Conservation (phyloP, 2,797 vertebrate species). For the Aphelocoma californica region DNA sequence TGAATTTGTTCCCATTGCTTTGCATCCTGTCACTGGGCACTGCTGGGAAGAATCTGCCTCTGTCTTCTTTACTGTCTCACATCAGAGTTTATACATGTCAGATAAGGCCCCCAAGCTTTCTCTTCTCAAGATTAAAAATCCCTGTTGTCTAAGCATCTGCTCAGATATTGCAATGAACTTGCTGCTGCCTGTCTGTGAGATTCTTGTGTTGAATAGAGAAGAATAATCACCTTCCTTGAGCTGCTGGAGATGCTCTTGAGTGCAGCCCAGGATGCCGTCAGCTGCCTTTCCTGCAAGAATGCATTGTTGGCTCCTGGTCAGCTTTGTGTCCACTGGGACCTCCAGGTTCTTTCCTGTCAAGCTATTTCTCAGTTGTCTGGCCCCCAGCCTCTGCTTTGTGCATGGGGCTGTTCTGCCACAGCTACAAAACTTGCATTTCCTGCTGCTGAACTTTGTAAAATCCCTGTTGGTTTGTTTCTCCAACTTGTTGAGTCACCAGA, state of each 20-base stretch:
- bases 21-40: background rate
- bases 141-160: background rate
- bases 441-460: accelerated
- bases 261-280: background rate
- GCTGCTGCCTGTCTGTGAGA: accelerated
- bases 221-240: background rate
- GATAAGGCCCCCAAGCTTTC: background rate
- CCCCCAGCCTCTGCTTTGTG: background rate
- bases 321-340: background rate
- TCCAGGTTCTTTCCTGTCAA: background rate
- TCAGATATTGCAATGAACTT: background rate
- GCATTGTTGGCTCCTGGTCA: background rate
- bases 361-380: background rate
- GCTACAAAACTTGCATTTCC: background rate
- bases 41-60: background rate
- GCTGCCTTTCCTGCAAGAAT: background rate
- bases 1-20: background rate
- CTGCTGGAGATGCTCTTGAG: background rate
- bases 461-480: background rate
- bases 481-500: background rate
- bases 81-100: background rate
- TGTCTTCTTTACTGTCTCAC: background rate
- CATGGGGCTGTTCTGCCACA: background rate
- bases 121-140: background rate
- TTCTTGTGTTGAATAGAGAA: background rate